Evolutionary conservation across 1,140 invertebrate species (phyloP).

Genomic region (Aphelinus certus): DNA sequence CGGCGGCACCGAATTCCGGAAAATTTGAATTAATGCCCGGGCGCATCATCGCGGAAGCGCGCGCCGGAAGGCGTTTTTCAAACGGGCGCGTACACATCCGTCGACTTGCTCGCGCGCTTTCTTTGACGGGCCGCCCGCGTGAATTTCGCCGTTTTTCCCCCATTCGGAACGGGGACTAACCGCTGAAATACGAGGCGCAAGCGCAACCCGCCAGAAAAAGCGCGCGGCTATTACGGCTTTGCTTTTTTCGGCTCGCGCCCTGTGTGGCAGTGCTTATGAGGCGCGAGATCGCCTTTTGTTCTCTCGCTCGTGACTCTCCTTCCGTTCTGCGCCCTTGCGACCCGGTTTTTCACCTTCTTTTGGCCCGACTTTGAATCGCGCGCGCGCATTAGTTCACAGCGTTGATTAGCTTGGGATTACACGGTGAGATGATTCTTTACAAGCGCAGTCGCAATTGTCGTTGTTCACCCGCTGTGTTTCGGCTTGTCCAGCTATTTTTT

Average conservation of each 20-base stretch:
- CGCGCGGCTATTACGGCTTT: neutral
- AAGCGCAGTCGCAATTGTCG: too few relatives aligned
- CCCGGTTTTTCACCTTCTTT: too few relatives aligned
- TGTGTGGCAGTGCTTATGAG: constrained; percentile 8
- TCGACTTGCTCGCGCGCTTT: constrained; percentile 3
- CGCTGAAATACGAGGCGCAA: constrained; percentile 23
- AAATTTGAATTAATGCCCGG: constrained; percentile 51
- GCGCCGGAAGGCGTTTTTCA: constrained; percentile 53
- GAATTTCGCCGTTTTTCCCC: constrained; percentile 1
- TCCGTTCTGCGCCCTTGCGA: too few relatives aligned
- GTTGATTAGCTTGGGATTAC: too few relatives aligned
- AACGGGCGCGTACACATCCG: constrained; percentile 38
- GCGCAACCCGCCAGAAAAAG: neutral
- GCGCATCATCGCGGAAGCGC: constrained; percentile 40
- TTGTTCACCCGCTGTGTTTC: too few relatives aligned
- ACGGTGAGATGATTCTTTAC: too few relatives aligned
- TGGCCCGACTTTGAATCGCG: too few relatives aligned
- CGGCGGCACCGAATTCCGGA: constrained; percentile 44
- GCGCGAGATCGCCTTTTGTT: constrained; percentile 12
- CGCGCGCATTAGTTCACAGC: too few relatives aligned
- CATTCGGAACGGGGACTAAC: constrained; percentile 20
- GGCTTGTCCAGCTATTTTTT: too few relatives aligned
- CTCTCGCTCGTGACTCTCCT: neutral
- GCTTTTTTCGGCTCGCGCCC: neutral
- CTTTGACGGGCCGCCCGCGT: neutral